A percentile compares a stretch with the other conserved stretches of the same genome.
phyloP scores from a whole-genome alignment of 2,888 invertebrate genomes.

The Drosophila vallismaia region DNA sequence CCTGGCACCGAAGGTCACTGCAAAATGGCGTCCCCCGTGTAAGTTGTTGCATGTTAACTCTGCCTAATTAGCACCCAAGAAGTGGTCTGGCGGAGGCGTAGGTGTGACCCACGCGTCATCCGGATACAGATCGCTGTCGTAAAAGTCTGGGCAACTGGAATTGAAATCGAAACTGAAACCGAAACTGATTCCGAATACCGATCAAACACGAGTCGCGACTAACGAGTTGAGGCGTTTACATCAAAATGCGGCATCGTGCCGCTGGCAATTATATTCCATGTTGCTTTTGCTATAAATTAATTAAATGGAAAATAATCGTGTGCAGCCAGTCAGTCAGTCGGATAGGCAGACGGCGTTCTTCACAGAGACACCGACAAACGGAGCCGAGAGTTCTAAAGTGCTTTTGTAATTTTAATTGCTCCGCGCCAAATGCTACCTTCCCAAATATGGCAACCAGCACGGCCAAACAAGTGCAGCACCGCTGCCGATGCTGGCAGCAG shows the following conservation, averaged over 20 bases:
- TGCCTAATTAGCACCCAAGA: constrained; percentile 59
- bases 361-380: constrained; percentile 68
- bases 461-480: constrained; percentile 10
- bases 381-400: constrained; percentile 66
- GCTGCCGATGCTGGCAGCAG: constrained; percentile 4
- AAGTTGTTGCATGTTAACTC: constrained; percentile 42
- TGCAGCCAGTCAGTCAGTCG: constrained; percentile 41
- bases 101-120: constrained; percentile 65
- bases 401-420: constrained; percentile 76
- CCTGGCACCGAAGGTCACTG: constrained; percentile 28
- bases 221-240: constrained; percentile 60
- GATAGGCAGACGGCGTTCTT: constrained; percentile 25
- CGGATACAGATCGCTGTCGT: not conserved
- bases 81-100: constrained; percentile 39
- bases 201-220: constrained; percentile 20
- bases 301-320: constrained; percentile 79
- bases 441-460: constrained; percentile 62
- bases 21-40: not conserved
- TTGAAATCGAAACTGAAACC: constrained; percentile 39
- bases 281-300: constrained; percentile 68
- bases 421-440: constrained; percentile 57
- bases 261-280: constrained; percentile 64
- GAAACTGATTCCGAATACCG: constrained; percentile 27
- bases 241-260: constrained; percentile 66
- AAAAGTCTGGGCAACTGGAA: constrained; percentile 33